phyloP scores from a whole-genome alignment of 2,888 invertebrate genomes.

The Platycheirus rosarum region DNA sequence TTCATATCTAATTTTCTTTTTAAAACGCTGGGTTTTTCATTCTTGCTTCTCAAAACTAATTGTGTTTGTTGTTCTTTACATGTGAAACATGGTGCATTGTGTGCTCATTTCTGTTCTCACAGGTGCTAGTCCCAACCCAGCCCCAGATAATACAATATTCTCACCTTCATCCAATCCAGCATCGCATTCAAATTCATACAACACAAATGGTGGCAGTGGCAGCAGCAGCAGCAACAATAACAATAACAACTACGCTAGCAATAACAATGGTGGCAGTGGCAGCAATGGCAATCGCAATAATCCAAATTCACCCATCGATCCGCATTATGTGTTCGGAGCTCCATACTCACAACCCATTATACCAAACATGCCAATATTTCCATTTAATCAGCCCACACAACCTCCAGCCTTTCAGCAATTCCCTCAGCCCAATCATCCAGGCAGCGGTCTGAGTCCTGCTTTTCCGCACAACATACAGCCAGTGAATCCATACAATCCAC shows the following conservation, averaged over 20 bases:
- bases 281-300: slow-evolving; percentile 75
- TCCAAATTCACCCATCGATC: slow-evolving; percentile 84
- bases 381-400: slow-evolving; percentile 81
- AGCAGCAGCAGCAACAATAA: slow-evolving; percentile 71
- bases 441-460: slow-evolving; percentile 81
- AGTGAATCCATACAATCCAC: slow-evolving; percentile 81
- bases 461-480: slow-evolving; percentile 81
- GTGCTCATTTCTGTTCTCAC: slow-evolving; percentile 65
- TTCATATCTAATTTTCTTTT: slow-evolving; percentile 12
- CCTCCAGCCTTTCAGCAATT: slow-evolving; percentile 82
- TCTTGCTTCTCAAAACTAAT: slow-evolving; percentile 22
- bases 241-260: slow-evolving; percentile 75
- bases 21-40: slow-evolving; percentile 25
- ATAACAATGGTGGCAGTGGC: slow-evolving; percentile 64
- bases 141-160: slow-evolving; percentile 80
- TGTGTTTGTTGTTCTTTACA: slow-evolving; percentile 34
- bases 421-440: slow-evolving; percentile 82
- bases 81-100: slow-evolving; percentile 57
- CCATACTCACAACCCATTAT: slow-evolving; percentile 81
- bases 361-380: slow-evolving; percentile 82
- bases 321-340: slow-evolving; percentile 82
- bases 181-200: slow-evolving; percentile 79
- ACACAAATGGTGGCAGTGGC: slow-evolving; percentile 68
- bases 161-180: slow-evolving; percentile 81
- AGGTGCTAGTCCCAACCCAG: slow-evolving; percentile 82